These are phyloP conservation scores for Oxyura jamaicensis DNA, from an alignment of 2,113 vertebrate species.

Conservation along the genomic window DNA sequence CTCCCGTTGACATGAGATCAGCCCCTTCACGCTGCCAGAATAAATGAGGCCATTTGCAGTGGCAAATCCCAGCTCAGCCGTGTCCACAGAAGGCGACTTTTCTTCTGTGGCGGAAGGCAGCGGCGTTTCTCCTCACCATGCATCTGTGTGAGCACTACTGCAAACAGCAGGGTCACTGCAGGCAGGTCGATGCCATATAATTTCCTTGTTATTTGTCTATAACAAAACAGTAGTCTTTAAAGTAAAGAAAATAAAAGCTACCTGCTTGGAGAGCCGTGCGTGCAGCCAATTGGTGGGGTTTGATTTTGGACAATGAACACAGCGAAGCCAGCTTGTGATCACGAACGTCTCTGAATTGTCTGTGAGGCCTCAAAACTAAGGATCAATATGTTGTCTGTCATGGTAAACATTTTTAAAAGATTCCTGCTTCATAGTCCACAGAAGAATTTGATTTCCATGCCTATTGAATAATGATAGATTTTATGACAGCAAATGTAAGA, in stretches of 20 bases:
- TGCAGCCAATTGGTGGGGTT: background rate
- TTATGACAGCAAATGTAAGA: constrained; percentile 66
- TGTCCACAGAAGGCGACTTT: background rate
- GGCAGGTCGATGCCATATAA: background rate
- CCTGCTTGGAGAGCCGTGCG: background rate
- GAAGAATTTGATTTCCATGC: constrained; percentile 59
- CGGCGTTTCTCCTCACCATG: background rate
- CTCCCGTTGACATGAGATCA: background rate
- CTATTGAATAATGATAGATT: constrained; percentile 72
- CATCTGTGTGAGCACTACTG: background rate
- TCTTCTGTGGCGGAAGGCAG: background rate
- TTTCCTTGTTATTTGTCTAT: background rate
- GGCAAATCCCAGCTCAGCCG: background rate
- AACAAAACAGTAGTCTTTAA: background rate
- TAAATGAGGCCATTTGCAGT: background rate
- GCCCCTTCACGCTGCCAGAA: background rate
- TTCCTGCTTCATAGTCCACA: constrained; percentile 30
- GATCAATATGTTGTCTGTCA: constrained; percentile 15
- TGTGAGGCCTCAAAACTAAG: constrained; percentile 36
- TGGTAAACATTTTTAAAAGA: constrained; percentile 52
- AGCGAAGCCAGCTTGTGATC: constrained; percentile 4
- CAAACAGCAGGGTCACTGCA: background rate
- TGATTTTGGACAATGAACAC: background rate
- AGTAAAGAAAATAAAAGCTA: background rate
- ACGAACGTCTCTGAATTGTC: background rate